Conservation (phyloP, 2,888 invertebrate species). For the Allygus modestus region DNA sequence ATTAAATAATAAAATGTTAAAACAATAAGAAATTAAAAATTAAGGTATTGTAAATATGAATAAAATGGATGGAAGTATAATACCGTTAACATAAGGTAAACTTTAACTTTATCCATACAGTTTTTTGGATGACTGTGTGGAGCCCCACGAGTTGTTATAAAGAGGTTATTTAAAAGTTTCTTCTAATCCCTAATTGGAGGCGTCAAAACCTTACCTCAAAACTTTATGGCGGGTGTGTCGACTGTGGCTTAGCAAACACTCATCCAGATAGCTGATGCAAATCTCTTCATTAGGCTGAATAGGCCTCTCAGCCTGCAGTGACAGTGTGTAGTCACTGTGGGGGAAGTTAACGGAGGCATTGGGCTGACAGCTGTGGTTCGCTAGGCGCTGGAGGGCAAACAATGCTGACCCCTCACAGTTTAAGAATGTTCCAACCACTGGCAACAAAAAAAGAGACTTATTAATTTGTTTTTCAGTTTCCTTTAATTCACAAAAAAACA, state of each 20-base stretch:
- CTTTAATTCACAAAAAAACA: constrained; percentile 54
- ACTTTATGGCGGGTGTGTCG: constrained; percentile 92
- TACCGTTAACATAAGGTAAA: no score
- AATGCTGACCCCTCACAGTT: constrained; percentile 96
- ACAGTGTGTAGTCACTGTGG: constrained; percentile 87
- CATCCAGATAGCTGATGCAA: constrained; percentile 93
- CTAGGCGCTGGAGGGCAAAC: constrained; percentile 90
- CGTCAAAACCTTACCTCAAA: constrained; percentile 61
- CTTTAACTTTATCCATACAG: no score
- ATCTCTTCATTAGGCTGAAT: constrained; percentile 92
- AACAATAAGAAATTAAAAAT: no score
- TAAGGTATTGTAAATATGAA: no score
- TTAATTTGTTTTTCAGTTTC: not conserved
- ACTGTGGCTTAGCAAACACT: constrained; percentile 87
- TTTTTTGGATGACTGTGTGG: no score
- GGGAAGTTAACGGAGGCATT: constrained; percentile 93
- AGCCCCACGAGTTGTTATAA: no score
- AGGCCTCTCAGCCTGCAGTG: constrained; percentile 83
- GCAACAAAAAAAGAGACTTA: constrained; percentile 50
- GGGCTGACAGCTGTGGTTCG: constrained; percentile 95
- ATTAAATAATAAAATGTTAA: no score
- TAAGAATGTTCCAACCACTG: constrained; percentile 83
- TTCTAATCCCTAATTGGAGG: no score
- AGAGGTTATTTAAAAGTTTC: no score
- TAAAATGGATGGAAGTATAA: no score